These are phyloP conservation scores for Drusus annulatus DNA, from an alignment of 1,140 invertebrate species.

Conservation along the genomic window DNA sequence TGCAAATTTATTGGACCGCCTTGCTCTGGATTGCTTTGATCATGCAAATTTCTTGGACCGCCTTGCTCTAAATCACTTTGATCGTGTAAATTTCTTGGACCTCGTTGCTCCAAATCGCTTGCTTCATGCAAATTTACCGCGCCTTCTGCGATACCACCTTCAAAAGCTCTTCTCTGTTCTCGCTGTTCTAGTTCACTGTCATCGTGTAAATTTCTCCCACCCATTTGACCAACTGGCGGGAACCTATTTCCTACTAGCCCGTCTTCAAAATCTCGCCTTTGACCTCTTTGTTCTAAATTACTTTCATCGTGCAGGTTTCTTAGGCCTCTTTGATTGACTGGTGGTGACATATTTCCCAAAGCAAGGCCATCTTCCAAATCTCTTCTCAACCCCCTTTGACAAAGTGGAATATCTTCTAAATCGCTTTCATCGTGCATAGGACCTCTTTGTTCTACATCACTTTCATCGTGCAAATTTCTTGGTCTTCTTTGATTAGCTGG, in stretches of 20 bases:
- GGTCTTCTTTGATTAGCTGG: no score
- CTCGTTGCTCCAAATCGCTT: no score
- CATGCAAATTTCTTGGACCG: neutral
- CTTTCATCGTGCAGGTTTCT: conserved; percentile 8
- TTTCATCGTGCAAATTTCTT: conserved; percentile 8
- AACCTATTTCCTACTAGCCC: neutral
- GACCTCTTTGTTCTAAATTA: neutral
- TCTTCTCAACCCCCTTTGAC: neutral
- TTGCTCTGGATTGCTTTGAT: neutral
- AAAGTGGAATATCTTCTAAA: neutral
- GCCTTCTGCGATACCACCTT: no score
- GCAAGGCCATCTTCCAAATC: conserved; percentile 5
- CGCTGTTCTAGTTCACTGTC: no score
- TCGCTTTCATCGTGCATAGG: neutral
- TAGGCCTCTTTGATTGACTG: neutral
- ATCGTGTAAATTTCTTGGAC: no score
- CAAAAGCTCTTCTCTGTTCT: no score
- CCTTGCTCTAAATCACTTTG: no score
- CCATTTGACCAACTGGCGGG: no score
- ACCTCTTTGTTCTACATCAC: conserved; percentile 7
- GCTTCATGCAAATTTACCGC: no score
- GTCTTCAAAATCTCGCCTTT: neutral
- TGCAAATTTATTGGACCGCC: neutral
- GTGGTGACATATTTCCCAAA: conserved; percentile 10
- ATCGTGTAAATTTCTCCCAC: no score